Evolutionary conservation across 1,140 invertebrate species (phyloP), one percentile per base, ranked within the genome.

Genomic region (Leptinotarsa defecta): DNA sequence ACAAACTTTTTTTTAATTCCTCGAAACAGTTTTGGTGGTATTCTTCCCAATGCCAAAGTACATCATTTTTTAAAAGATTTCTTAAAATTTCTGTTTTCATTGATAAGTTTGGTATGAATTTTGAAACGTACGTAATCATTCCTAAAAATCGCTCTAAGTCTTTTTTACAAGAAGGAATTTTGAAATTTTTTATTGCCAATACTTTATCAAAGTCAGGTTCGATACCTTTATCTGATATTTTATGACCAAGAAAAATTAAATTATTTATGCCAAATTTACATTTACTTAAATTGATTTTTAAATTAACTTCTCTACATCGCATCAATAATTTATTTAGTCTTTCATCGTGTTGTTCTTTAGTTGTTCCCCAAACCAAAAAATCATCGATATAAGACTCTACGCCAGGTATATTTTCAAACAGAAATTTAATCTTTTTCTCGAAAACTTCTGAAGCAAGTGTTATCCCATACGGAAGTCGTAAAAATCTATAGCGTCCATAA

Each of bases 31-130:
- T 19, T 24, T 74, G 13, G 24, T 75, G 24, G 20, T 27, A 72
- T 20, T 19, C n/a, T 43, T 20, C 17, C 74, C 69, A 75, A 13
- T 49, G 5, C 64, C 67, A 74, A n/a, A 48, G n/a, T 17, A 22
- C 22, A 48, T 49, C 67, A 24, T 74, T 24, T 24, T n/a, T 70
- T 17, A 71, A 48, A 17, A 76, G 17, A 68, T 74, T 65, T 52
- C 76, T 52, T 48, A 74, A n/a, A 43, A 67, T n/a, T 13, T 20
- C 48, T 62, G 71, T 76, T 68, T 65, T 34, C 20, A 70, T 17
- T n/a, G 71, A 64, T 52, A 76, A 17, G 68, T 73, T 69, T 61
- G 74, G 75, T 62, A 76, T 68, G 52, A 76, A 76, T 73, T 75
- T 76, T 64, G 73, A 74, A 24, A 71, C 68, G 61, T 69, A 65